phyloP scores from a whole-genome alignment of 2,888 invertebrate genomes.

The Lithophane socia region DNA sequence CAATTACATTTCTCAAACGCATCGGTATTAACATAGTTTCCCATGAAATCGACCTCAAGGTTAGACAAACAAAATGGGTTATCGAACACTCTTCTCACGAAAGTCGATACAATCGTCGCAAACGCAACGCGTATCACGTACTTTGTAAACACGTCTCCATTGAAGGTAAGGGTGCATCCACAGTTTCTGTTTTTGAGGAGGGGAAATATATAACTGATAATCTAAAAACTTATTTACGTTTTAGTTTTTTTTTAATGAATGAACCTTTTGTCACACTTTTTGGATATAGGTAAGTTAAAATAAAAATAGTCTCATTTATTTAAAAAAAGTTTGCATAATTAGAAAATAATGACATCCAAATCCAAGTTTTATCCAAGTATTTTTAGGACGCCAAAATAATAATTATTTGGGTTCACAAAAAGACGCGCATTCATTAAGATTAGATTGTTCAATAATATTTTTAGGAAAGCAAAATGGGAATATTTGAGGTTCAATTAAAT shows the following conservation, averaged over 20 bases:
- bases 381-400: neutral
- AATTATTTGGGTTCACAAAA: neutral
- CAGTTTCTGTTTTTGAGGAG: neutral
- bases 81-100: conserved; percentile 64
- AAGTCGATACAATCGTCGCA: conserved; percentile 52
- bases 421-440: neutral
- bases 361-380: too few species aligned
- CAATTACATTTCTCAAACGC: conserved; percentile 62
- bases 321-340: neutral
- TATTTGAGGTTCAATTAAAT: neutral
- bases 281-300: neutral
- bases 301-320: neutral
- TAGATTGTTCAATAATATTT: neutral
- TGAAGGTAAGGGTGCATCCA: conserved; percentile 23
- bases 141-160: conserved; percentile 50
- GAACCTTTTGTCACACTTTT: too few species aligned
- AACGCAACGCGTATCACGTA: conserved; percentile 42
- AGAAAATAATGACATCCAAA: neutral
- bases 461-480: too few species aligned
- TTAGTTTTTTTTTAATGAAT: neutral
- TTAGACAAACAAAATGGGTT: conserved; percentile 66
- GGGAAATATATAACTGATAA: neutral
- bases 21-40: conserved; percentile 68
- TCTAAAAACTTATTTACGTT: neutral
- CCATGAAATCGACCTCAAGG: conserved; percentile 74